A percentile compares a stretch with the other conserved stretches of the same genome.
These are phyloP conservation scores for Tethea ocularis DNA, from an alignment of 2,888 invertebrate genomes.

Conservation along the genomic window DNA sequence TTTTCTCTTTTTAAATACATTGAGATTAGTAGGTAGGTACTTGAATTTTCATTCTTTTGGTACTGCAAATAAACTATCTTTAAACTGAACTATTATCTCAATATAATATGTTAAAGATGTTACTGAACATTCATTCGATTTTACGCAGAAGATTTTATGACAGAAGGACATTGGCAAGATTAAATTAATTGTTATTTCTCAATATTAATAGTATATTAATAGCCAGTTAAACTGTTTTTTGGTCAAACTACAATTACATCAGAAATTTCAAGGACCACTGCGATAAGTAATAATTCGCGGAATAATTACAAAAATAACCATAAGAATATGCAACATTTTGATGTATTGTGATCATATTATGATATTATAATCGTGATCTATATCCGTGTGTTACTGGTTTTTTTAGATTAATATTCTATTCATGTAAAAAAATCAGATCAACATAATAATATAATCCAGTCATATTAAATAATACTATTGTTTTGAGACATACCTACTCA, in stretches of 20 bases:
- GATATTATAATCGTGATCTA: not conserved
- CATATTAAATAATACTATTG: not conserved
- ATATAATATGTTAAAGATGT: not conserved
- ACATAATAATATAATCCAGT: not conserved
- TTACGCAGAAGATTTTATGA: not conserved
- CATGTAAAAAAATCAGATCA: not conserved
- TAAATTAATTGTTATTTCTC: not conserved
- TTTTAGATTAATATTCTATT: constrained; percentile 5
- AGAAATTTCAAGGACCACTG: not conserved
- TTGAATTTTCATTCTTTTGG: no score
- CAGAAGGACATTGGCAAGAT: not conserved
- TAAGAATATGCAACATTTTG: not conserved
- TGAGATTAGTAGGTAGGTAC: no score
- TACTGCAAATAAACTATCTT: not conserved
- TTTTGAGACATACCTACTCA: no score
- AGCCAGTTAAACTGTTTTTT: not conserved
- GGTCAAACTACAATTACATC: not conserved
- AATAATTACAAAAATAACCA: constrained; percentile 2
- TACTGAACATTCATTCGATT: not conserved
- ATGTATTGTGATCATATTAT: not conserved
- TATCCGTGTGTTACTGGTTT: constrained; percentile 7
- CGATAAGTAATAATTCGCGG: not conserved
- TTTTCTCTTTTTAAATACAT: no score
- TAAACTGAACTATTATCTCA: no score
- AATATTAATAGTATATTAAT: not conserved